Conservation (phyloP, 2,113 vertebrate species). For the Dasypus novemcinctus region DNA sequence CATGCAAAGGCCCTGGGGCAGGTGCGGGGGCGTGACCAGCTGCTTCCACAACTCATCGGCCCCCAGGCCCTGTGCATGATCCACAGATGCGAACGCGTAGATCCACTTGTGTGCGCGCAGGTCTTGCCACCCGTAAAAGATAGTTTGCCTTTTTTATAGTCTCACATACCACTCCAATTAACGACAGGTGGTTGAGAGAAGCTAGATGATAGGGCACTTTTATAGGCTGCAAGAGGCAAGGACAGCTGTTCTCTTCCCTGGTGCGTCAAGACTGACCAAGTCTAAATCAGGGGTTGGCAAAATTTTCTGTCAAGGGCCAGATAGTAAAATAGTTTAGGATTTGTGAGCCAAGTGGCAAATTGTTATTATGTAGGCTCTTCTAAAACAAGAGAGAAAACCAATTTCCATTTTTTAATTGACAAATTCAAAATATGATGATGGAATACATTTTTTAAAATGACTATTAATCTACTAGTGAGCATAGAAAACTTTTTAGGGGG, state of each 20-base stretch:
- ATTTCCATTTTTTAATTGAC: not conserved
- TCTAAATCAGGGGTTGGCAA: not conserved
- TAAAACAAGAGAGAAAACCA: not conserved
- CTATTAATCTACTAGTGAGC: not conserved
- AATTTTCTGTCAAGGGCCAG: not conserved
- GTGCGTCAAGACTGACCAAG: not conserved
- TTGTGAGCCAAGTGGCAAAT: not conserved
- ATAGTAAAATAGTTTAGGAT: not conserved
- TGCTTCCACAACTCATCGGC: no score
- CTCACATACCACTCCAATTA: not conserved
- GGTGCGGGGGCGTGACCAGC: not conserved
- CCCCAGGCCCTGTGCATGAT: not conserved
- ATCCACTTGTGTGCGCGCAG: not conserved
- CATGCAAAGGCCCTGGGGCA: no score
- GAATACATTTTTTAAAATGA: not conserved
- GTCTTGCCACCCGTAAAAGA: not conserved
- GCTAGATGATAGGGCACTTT: not conserved
- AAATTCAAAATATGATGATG: not conserved
- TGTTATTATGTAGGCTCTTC: not conserved
- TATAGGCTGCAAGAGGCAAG: not conserved
- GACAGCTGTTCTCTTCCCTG: not conserved
- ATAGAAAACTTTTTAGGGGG: not conserved
- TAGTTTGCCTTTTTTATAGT: not conserved
- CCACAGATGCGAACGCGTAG: not conserved
- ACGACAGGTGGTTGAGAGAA: no score